A percentile compares a stretch with the other conserved stretches of the same genome.
phyloP scores from a whole-genome alignment of 2,888 invertebrate genomes.

The Flabesymbios commensalis region DNA sequence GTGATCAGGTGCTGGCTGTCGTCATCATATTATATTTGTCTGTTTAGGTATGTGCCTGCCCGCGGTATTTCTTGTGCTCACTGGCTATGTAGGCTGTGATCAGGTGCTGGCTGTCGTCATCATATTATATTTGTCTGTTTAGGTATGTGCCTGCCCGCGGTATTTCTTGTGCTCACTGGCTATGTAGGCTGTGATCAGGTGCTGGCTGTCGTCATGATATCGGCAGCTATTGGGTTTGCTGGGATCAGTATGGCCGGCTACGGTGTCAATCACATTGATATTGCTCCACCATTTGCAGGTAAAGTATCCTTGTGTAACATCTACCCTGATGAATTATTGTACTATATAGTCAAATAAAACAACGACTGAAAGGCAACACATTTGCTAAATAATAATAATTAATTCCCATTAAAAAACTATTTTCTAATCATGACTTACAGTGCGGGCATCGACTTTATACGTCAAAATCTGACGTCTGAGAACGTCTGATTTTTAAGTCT shows the following conservation, averaged over 20 bases:
- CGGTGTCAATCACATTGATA: conserved; percentile 53
- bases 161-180: conserved; percentile 81
- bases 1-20: conserved; percentile 35
- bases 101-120: conserved; percentile 28
- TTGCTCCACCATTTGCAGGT: conserved; percentile 52
- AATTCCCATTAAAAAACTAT: no score
- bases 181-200: conserved; percentile 64
- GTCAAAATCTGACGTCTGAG: no score
- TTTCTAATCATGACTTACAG: no score
- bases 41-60: conserved; percentile 70
- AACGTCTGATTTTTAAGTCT: no score
- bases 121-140: conserved; percentile 14
- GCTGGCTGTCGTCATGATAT: conserved; percentile 37
- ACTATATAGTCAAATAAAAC: no score
- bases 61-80: conserved; percentile 80
- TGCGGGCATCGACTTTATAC: no score
- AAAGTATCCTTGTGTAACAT: no score
- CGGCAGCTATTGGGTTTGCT: conserved; percentile 38
- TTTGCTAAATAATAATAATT: no score
- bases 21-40: neutral
- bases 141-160: conserved; percentile 75
- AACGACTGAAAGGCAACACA: no score
- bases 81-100: conserved; percentile 69
- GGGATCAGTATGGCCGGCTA: conserved; percentile 41
- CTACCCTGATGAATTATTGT: no score